A percentile compares a stretch with the other conserved stretches of the same genome.
Evolutionary conservation across 2,113 vertebrate species (phyloP).

Genomic region (Sciurus niger): DNA sequence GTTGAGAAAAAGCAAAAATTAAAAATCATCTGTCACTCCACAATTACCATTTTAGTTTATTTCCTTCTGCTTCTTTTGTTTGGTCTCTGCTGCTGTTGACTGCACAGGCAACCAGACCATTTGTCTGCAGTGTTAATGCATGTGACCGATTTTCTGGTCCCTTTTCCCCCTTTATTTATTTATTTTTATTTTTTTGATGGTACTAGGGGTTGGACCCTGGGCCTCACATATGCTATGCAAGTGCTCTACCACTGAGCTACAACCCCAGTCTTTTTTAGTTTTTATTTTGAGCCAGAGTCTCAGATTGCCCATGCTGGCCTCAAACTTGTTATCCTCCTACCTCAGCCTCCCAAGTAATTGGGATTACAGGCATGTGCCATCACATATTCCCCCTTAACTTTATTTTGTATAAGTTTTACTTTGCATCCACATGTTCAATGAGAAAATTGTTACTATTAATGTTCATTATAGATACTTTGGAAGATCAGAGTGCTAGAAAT

Average conservation of each 20-base stretch:
- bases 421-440: neutral
- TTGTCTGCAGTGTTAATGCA: neutral
- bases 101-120: neutral
- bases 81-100: neutral
- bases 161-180: neutral
- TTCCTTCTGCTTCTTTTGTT: neutral
- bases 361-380: neutral
- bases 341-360: neutral
- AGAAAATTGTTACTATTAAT: neutral
- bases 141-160: neutral
- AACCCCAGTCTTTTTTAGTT: neutral
- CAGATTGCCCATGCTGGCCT: neutral
- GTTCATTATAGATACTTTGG: neutral
- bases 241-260: neutral
- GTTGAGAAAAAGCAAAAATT: conserved; percentile 26
- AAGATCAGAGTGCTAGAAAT: neutral
- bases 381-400: neutral
- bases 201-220: neutral
- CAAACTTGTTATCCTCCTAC: neutral
- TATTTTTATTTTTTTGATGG: neutral
- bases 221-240: neutral
- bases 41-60: neutral
- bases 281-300: neutral
- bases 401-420: conserved; percentile 7
- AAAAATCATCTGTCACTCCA: neutral